These are phyloP conservation scores for Sesamia nonagrioides DNA, from an alignment of 1,140 invertebrate genomes.

Conservation along the genomic window DNA sequence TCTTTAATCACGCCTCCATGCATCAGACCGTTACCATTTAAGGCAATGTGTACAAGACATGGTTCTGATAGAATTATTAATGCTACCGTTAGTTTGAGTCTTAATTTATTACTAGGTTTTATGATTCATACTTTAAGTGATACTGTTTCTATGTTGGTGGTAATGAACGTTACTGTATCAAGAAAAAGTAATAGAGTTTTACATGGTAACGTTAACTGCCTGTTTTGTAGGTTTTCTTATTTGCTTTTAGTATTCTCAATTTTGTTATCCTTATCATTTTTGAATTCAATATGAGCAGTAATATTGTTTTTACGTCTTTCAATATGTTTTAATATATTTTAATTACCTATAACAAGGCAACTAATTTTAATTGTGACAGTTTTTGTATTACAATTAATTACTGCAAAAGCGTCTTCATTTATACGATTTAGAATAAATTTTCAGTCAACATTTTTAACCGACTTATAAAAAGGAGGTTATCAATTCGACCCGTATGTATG, in stretches of 20 bases:
- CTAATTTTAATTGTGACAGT: too few species aligned
- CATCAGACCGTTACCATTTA: conserved; percentile 32
- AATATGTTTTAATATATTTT: too few species aligned
- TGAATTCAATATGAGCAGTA: neutral
- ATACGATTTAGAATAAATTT: too few species aligned
- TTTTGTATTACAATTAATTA: too few species aligned
- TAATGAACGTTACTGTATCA: too few species aligned
- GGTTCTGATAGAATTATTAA: neutral
- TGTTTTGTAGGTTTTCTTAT: too few species aligned
- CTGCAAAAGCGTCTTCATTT: too few species aligned
- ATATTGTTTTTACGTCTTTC: neutral
- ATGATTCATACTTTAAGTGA: neutral
- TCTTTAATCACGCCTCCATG: conserved; percentile 26
- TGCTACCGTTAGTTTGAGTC: conserved; percentile 17
- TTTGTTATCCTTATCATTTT: neutral
- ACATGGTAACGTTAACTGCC: neutral
- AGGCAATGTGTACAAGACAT: conserved; percentile 13
- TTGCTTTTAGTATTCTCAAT: too few species aligned
- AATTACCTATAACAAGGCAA: too few species aligned
- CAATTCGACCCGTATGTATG: too few species aligned
- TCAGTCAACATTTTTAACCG: too few species aligned
- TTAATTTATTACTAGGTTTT: conserved; percentile 18
- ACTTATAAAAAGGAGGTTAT: too few species aligned
- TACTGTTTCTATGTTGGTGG: neutral
- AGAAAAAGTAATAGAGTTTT: neutral